A percentile compares a stretch with the other conserved stretches of the same genome.
phyloP scores from a whole-genome alignment of 2,113 vertebrate species.

The Pseudorectes ferrugineus region DNA sequence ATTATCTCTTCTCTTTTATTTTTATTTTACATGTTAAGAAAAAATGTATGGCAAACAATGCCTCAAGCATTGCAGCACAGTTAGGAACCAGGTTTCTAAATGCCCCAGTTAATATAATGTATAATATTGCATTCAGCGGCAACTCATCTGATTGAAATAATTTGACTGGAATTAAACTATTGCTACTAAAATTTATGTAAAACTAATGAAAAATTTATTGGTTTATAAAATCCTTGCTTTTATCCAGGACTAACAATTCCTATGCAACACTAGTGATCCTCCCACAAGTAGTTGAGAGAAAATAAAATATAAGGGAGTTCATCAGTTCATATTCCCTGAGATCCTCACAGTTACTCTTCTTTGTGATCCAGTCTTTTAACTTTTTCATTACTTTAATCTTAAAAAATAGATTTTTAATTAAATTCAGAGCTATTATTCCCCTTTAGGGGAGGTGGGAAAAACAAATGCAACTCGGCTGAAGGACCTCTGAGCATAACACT shows the following conservation, averaged over 20 bases:
- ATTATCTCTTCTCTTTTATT: slow-evolving; percentile 15
- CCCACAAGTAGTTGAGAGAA: slow-evolving; percentile 71
- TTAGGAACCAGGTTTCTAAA: slow-evolving; percentile 36
- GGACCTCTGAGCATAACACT: slow-evolving; percentile 65
- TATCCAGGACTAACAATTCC: slow-evolving; percentile 75
- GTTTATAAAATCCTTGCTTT: slow-evolving; percentile 74
- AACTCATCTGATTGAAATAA: slow-evolving; percentile 62
- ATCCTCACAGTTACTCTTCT: slow-evolving; percentile 73
- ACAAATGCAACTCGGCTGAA: slow-evolving; percentile 65
- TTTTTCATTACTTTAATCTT: slow-evolving; percentile 79
- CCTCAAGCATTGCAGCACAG: neutral
- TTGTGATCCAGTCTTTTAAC: slow-evolving; percentile 76
- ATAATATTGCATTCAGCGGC: slow-evolving; percentile 25
- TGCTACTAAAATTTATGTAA: slow-evolving; percentile 71
- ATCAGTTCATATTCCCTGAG: slow-evolving; percentile 73
- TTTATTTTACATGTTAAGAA: slow-evolving; percentile 34
- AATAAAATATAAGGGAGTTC: slow-evolving; percentile 76
- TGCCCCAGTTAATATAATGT: slow-evolving; percentile 37
- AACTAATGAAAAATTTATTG: slow-evolving; percentile 80
- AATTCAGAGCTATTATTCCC: slow-evolving; percentile 73
- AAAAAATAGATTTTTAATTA: slow-evolving; percentile 79
- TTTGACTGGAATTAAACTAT: slow-evolving; percentile 74
- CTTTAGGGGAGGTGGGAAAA: slow-evolving; percentile 72
- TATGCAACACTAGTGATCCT: slow-evolving; percentile 70
- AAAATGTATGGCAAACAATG: slow-evolving; percentile 2